Base-by-base conservation (phyloP, 2,888 invertebrate species). In the Rhabditoides inermis region DNA sequence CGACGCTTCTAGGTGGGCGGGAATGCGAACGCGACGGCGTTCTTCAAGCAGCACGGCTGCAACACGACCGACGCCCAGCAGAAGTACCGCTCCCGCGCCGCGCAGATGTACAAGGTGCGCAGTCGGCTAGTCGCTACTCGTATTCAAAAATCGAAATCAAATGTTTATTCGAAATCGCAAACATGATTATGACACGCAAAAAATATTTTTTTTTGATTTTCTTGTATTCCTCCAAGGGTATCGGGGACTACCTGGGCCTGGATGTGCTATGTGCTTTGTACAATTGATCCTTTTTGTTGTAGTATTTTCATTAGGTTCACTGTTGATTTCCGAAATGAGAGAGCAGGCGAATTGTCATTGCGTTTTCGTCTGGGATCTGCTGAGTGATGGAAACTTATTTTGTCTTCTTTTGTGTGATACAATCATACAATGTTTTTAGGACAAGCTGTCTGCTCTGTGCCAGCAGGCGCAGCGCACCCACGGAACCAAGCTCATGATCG, bases 1-100 rank as follows among this genome's bases (percentile, higher is more conserved):
- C 90, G 72, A 95, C 98, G 95, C 94, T 95, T 79, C 82, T n/a
- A n/a, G n/a, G n/a, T 92, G 20, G 95, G 98, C 67, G 95, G 98
- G 73, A 98, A 98, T 81, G 86, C 88, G 7, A 68, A 66, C 51
- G 70, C 68, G 90, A 84, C 84, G 53, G 86, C 88, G 76, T 98
- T 88, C 80, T 98, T 99, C 81, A 84, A 86, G 54, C 88, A 90
- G 76, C 89, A 99, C 77, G 91, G 92, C 65, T 87, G 90, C 77
- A 84, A 83, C 53, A 87, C 89, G 35, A 85, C 85, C 45, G 95
- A 98, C 81, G 86, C 92, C 20, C 89, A 92, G 69, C 89, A 91
- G 78, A 99, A 99, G 78, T 99, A 99, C 79, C 90, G 87, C 77
- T 94, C 94, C 2, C 82, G 94, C 54, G 90, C 91, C 45, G 94